Conservation (phyloP, 2,888 invertebrate species). For the Nomada fucata region DNA sequence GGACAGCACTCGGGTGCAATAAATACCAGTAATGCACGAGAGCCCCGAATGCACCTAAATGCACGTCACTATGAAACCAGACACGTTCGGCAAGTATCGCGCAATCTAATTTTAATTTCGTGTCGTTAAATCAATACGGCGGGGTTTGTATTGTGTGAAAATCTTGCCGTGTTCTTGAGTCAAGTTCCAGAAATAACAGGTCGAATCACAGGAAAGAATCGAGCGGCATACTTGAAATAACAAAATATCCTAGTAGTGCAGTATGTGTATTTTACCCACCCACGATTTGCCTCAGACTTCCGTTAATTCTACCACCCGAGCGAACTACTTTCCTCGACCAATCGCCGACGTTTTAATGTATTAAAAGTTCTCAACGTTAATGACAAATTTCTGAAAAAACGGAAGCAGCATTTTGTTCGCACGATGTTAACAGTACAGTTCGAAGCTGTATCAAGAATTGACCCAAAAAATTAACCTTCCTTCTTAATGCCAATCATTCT, state of each 20-base stretch:
- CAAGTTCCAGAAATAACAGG: conserved; percentile 58
- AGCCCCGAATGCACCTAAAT: conserved; percentile 6
- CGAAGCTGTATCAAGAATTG: too few relatives aligned
- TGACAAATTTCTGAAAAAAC: too few relatives aligned
- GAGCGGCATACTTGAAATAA: conserved; percentile 19
- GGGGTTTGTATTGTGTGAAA: conserved; percentile 24
- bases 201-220: conserved; percentile 39
- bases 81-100: conserved; percentile 39
- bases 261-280: not conserved
- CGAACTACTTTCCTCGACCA: too few relatives aligned
- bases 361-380: too few relatives aligned
- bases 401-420: too few relatives aligned
- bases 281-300: not conserved
- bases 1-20: not conserved
- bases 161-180: conserved; percentile 43
- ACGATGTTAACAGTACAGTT: too few relatives aligned
- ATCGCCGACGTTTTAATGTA: too few relatives aligned
- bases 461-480: too few relatives aligned
- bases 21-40: conserved; percentile 15
- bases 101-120: conserved; percentile 57
- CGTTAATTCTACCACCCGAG: not conserved
- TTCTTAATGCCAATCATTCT: too few relatives aligned
- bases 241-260: not conserved
- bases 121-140: conserved; percentile 37
- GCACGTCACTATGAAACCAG: conserved; percentile 35